Percentiles rank a stretch among this genome's conserved stretches.
These are phyloP conservation scores for Drosophila planitibia DNA, from an alignment of 2,888 invertebrate species.

Conservation along the genomic window DNA sequence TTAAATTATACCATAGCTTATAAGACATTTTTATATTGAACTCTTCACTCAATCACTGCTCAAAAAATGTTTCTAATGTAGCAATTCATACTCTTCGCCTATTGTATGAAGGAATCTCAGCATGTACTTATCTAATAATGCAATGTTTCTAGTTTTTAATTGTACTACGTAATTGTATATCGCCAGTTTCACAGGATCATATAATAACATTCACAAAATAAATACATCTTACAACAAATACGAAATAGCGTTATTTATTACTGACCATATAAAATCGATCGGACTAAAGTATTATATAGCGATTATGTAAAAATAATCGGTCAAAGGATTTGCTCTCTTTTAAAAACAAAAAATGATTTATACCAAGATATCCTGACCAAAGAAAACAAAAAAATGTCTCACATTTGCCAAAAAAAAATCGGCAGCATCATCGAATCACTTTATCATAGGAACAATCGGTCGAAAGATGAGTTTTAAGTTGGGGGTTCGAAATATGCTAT, in stretches of 20 bases:
- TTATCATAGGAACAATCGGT: neutral
- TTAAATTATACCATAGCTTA: constrained; percentile 24
- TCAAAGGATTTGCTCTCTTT: neutral
- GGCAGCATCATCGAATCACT: neutral
- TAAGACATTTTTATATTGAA: constrained; percentile 31
- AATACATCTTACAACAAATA: constrained; percentile 18
- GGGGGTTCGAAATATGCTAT: neutral
- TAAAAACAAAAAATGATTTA: neutral
- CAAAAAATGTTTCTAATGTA: constrained; percentile 56
- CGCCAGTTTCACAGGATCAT: constrained; percentile 40
- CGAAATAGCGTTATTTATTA: neutral
- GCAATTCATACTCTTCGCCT: constrained; percentile 45
- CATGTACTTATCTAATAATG: constrained; percentile 71
- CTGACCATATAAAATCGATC: neutral
- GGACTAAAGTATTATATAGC: neutral
- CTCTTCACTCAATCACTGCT: constrained; percentile 67
- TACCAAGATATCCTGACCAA: neutral
- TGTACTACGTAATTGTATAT: constrained; percentile 26
- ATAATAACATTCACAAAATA: constrained; percentile 36
- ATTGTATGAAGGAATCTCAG: constrained; percentile 71
- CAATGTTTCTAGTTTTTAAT: constrained; percentile 55
- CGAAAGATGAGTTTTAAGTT: neutral
- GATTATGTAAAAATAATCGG: neutral
- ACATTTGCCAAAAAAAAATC: neutral
- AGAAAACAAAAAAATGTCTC: neutral